Conservation (phyloP, 2,888 invertebrate genomes). For the Hoplodrina ambigua region DNA sequence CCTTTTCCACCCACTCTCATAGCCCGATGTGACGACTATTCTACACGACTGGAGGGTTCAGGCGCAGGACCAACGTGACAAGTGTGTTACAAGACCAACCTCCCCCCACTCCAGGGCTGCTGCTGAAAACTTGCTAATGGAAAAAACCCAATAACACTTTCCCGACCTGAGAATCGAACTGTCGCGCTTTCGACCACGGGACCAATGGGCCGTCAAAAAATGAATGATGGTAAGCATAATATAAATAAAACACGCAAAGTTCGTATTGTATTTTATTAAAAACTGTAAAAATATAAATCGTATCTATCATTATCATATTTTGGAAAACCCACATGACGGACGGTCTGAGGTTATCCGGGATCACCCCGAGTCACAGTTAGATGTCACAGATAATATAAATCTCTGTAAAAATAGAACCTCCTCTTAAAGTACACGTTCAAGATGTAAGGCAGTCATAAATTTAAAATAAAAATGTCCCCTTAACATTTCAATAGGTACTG, state of each 20-base stretch:
- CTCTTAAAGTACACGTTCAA: neutral
- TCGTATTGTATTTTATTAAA: slow-evolving; percentile 29
- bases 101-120: too few relatives aligned
- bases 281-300: slow-evolving; percentile 30
- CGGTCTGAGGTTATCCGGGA: slow-evolving; percentile 22
- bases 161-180: too few relatives aligned
- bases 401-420: neutral
- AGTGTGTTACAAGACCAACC: too few relatives aligned
- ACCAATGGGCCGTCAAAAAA: neutral
- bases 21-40: too few relatives aligned
- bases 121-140: too few relatives aligned
- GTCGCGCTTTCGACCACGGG: too few relatives aligned
- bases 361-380: slow-evolving; percentile 18
- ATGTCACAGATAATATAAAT: slow-evolving; percentile 5
- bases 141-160: too few relatives aligned
- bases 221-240: neutral
- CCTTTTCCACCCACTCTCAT: too few relatives aligned
- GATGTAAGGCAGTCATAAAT: neutral
- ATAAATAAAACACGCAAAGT: neutral
- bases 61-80: too few relatives aligned
- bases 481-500: neutral
- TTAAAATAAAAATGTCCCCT: neutral
- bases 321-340: slow-evolving; percentile 25
- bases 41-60: too few relatives aligned
- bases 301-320: slow-evolving; percentile 23